Conservation (phyloP, 2,888 invertebrate genomes). For the Tachina fera region DNA sequence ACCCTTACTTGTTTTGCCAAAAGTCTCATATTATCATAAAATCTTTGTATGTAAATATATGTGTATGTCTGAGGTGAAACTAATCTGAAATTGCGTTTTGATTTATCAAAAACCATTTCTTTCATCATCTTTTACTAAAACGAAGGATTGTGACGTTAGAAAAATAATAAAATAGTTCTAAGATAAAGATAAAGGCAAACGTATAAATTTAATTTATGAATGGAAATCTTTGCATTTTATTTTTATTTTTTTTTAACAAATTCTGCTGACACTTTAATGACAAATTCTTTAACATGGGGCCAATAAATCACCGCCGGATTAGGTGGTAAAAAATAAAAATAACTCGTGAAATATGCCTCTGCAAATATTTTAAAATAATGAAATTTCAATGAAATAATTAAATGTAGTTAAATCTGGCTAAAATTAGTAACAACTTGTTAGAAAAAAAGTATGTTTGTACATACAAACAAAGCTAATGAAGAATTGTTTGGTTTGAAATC, state of each 20-base stretch:
- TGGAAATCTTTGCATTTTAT: constrained; percentile 48
- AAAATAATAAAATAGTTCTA: not conserved
- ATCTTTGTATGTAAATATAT: no score
- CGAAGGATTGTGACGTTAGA: constrained; percentile 11
- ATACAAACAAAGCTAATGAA: not conserved
- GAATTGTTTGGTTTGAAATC: not conserved
- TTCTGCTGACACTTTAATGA: constrained; percentile 26
- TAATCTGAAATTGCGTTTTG: no score
- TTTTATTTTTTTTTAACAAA: constrained; percentile 1
- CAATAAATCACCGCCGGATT: constrained; percentile 42
- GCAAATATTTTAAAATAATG: constrained; percentile 14
- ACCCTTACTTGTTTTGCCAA: no score
- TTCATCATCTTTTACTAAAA: no score
- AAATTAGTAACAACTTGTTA: constrained; percentile 43
- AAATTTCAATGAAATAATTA: not conserved
- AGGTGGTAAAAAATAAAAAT: constrained; percentile 1
- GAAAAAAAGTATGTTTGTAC: not conserved
- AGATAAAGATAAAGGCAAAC: not conserved
- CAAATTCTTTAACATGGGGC: constrained; percentile 37
- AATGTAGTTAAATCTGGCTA: constrained; percentile 29
- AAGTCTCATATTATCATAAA: no score
- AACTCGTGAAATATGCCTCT: not conserved
- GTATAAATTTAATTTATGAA: constrained; percentile 34
- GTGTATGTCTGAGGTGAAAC: no score
- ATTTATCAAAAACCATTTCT: no score